phyloP scores from a whole-genome alignment of 2,888 invertebrate species.

The Mythimna impura region DNA sequence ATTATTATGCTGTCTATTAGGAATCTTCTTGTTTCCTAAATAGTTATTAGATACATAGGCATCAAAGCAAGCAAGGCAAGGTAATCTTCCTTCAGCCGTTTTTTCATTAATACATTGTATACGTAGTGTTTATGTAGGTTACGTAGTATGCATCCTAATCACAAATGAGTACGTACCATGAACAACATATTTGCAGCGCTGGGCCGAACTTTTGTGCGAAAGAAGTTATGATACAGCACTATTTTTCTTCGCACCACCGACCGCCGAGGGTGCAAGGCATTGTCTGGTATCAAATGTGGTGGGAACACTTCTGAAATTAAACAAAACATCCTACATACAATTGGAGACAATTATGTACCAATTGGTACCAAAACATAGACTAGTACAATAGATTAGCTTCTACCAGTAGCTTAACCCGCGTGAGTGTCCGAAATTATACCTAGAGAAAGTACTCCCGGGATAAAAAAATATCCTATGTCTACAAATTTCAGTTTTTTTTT shows the following conservation, averaged over 20 bases:
- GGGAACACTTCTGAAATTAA: slow-evolving; percentile 83
- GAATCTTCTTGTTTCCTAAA: neutral
- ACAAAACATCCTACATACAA: neutral
- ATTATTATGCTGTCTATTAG: too few species aligned
- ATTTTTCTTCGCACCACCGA: slow-evolving; percentile 93
- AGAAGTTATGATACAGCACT: slow-evolving; percentile 94
- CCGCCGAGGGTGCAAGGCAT: slow-evolving; percentile 89
- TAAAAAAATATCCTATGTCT: neutral
- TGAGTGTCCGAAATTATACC: neutral
- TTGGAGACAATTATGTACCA: neutral
- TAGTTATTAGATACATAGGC: neutral
- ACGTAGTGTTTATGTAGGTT: too few species aligned
- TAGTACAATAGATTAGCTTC: neutral
- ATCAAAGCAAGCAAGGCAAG: neutral
- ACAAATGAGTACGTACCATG: slow-evolving; percentile 91
- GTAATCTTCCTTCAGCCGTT: neutral
- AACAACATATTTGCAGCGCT: slow-evolving; percentile 95
- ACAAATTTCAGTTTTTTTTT: neutral
- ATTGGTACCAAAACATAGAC: neutral
- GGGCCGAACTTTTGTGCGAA: slow-evolving; percentile 93
- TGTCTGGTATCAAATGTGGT: slow-evolving; percentile 80
- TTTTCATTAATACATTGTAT: neutral
- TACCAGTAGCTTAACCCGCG: neutral
- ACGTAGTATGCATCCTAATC: slow-evolving; percentile 6
- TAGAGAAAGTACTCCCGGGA: neutral